Evolutionary conservation across 2,797 vertebrate species (phyloP).

Genomic region (Cuniculus paca): DNA sequence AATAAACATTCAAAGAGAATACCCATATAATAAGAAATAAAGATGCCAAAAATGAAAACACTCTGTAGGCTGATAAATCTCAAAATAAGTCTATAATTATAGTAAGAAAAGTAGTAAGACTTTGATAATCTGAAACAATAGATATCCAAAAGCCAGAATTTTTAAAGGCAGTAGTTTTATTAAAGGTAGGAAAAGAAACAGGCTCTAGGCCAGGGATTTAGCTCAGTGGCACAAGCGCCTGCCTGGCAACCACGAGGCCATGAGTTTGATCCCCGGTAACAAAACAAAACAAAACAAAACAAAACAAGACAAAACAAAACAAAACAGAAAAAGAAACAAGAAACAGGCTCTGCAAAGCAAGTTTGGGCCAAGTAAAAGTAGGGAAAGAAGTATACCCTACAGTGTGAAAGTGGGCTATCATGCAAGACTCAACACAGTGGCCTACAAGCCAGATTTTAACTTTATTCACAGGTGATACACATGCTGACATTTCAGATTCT

Average conservation of each 20-base stretch:
- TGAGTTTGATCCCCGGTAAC: too few species aligned
- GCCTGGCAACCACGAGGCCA: too few species aligned
- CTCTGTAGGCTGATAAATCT: conserved; percentile 19
- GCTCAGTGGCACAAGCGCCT: too few species aligned
- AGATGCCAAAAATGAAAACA: conserved; percentile 52
- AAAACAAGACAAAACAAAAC: too few species aligned
- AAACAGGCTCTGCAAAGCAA: not conserved
- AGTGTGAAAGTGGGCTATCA: not conserved
- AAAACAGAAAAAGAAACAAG: too few species aligned
- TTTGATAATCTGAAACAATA: conserved; percentile 47
- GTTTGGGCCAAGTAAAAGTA: not conserved
- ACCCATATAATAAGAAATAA: not conserved
- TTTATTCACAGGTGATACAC: conserved; percentile 3
- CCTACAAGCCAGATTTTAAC: not conserved
- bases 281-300: too few species aligned
- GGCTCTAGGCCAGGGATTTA: not conserved
- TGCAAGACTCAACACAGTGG: not conserved
- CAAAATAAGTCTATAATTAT: conserved; percentile 22
- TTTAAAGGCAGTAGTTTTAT: not conserved
- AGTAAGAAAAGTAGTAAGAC: not conserved
- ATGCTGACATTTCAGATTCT: conserved; percentile 30
- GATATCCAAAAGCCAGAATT: not conserved
- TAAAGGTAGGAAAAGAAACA: not conserved
- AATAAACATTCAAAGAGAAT: conserved; percentile 41
- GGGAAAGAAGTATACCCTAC: not conserved